Base-by-base conservation (phyloP, 2,113 vertebrate genomes). In the Chaetorhynchus papuensis region DNA sequence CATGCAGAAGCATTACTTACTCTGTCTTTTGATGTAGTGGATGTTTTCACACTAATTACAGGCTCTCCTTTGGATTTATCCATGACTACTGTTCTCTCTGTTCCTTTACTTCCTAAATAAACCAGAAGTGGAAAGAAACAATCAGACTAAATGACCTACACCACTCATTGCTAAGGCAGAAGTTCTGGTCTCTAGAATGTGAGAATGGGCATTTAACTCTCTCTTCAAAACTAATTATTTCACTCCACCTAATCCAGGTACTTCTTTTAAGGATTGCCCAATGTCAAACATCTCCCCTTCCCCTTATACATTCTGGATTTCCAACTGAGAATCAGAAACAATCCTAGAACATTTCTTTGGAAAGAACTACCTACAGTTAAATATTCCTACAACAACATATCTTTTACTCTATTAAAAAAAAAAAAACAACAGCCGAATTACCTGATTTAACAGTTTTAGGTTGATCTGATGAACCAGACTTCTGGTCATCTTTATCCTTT, bases 21-120 rank as follows among this genome's bases (percentile, higher is more conserved):
- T 91, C 98, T 97, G 70, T 98, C 98, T 87, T 98, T 98, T 71
- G 98, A 98, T 23, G 97, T 89, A 3, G 97, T 97, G 26, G 97
- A 99, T 18, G 99, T 99, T 96, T 99, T 99, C 54, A 99, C 98
- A 24, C 99, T 99, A 91, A 99, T 99, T 53, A 99, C 99, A 27
- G 99, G 99, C 54, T 99, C 99, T 53, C 99, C 99, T 96, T 99
- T 99, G 39, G 99, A 99, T 96, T 99, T 99, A 95, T 99, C 99
- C 99, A 99, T 99, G 6, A 99, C 98, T 15, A 99, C 99, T 5
- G 98, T 99, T 89, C 99, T 98, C 93, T 99, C 99, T 28, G 98
- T 98, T 90, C 97, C 98, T 56, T 98, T 98, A 95, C 98, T 97
- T 91, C 98, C 98, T 98, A 56, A 13, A 93, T 37, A 45, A 69